These are phyloP conservation scores for Lonchura striata DNA, from an alignment of 2,113 vertebrate genomes.

Conservation along the genomic window DNA sequence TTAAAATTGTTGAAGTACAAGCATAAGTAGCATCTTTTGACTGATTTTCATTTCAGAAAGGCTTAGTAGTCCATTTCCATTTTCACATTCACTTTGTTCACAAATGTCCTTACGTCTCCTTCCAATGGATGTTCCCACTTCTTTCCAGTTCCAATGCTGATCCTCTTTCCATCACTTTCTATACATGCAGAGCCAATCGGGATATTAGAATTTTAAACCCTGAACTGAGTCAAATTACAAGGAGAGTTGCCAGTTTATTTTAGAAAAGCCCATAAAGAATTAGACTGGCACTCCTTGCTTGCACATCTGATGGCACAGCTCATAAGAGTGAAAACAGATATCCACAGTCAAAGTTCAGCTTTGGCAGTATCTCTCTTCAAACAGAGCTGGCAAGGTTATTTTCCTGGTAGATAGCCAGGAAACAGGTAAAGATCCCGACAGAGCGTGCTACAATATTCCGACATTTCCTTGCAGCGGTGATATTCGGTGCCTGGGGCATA, in stretches of 20 bases:
- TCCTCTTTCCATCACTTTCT: background rate
- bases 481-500: slow-evolving; percentile 91
- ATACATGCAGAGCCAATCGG: background rate
- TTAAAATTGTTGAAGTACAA: background rate
- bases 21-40: background rate
- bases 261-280: background rate
- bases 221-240: background rate
- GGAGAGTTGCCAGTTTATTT: background rate
- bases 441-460: slow-evolving; percentile 93
- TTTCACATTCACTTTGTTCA: background rate
- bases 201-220: background rate
- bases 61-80: background rate
- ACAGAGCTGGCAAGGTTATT: background rate
- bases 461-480: slow-evolving; percentile 99
- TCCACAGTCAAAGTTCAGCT: background rate
- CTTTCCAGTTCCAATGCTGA: background rate
- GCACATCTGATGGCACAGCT: background rate
- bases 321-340: background rate
- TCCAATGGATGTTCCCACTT: background rate
- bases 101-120: background rate
- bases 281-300: background rate
- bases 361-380: slow-evolving; percentile 4
- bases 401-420: slow-evolving; percentile 79
- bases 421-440: slow-evolving; percentile 93
- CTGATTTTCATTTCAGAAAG: background rate